phyloP scores from a whole-genome alignment of 2,113 vertebrate genomes.

The Patagioenas fasciata region DNA sequence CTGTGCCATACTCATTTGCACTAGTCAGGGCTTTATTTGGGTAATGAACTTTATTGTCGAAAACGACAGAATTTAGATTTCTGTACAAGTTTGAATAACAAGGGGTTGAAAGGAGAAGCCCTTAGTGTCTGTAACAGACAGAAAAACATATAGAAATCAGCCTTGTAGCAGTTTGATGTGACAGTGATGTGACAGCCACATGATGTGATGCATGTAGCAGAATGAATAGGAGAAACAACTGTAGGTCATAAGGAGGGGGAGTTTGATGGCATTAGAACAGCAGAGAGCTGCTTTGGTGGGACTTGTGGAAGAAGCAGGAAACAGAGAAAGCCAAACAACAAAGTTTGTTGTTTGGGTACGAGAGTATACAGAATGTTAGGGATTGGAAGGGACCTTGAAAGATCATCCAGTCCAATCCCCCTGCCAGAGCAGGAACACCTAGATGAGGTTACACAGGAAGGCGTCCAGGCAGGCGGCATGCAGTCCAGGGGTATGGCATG shows the following conservation, averaged over 20 bases:
- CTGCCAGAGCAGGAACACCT: too few species aligned
- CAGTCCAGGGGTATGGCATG: not conserved
- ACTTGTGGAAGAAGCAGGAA: not conserved
- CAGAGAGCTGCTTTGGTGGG: not conserved
- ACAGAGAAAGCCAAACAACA: too few species aligned
- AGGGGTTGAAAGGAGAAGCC: not conserved
- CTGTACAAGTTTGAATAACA: not conserved
- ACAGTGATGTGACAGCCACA: not conserved
- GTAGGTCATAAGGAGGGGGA: not conserved
- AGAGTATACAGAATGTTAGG: not conserved
- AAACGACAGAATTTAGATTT: not conserved
- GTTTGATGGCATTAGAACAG: not conserved
- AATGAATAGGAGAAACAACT: not conserved
- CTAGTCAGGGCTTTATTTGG: not conserved
- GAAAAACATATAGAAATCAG: not conserved
- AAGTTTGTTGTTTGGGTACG: not conserved
- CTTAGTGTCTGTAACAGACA: rapidly evolving
- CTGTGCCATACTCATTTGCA: not conserved
- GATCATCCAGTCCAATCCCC: too few species aligned
- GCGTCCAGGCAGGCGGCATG: too few species aligned
- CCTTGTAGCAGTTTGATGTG: not conserved
- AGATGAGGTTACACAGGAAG: too few species aligned
- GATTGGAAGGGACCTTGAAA: too few species aligned
- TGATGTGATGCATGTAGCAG: rapidly evolving
- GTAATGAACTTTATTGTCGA: not conserved